phyloP scores from a whole-genome alignment of 2,888 invertebrate species.

The Leptura quadrifasciata region DNA sequence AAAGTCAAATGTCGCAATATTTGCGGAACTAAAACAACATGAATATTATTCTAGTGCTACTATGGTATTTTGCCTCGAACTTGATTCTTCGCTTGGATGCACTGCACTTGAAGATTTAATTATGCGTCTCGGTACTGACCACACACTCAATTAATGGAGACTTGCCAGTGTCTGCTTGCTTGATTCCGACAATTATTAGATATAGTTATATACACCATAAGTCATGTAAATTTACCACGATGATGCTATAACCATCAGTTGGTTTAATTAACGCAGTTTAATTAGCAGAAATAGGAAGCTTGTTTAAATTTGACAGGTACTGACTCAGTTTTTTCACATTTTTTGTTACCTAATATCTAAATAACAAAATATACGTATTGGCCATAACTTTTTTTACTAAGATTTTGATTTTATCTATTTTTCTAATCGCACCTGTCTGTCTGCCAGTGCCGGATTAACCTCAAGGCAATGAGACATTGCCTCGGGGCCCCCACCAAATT shows the following conservation, averaged over 20 bases:
- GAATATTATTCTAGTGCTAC: constrained; percentile 50
- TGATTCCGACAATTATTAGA: constrained; percentile 26
- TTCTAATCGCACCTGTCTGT: too few species aligned
- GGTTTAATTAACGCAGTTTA: constrained; percentile 16
- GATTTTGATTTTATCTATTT: too few species aligned
- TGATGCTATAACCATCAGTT: not conserved
- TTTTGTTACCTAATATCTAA: too few species aligned
- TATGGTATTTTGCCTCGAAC: constrained; percentile 66
- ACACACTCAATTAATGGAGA: constrained; percentile 32
- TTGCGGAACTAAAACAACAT: constrained; percentile 58
- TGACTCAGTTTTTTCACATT: not conserved
- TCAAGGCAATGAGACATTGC: too few species aligned
- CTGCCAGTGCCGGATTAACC: too few species aligned
- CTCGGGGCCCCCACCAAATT: too few species aligned
- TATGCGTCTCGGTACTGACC: constrained; percentile 56
- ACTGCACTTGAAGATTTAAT: constrained; percentile 63
- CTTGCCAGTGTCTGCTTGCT: constrained; percentile 20
- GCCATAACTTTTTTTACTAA: too few species aligned
- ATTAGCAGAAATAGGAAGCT: constrained; percentile 17
- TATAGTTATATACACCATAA: constrained; percentile 30
- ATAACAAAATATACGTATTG: too few species aligned
- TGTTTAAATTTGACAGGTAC: not conserved
- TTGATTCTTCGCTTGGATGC: constrained; percentile 68
- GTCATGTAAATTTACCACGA: constrained; percentile 17
- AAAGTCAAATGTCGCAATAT: constrained; percentile 57